These are phyloP conservation scores for Criorhina ranunculi DNA, from an alignment of 2,888 invertebrate species.

Conservation along the genomic window DNA sequence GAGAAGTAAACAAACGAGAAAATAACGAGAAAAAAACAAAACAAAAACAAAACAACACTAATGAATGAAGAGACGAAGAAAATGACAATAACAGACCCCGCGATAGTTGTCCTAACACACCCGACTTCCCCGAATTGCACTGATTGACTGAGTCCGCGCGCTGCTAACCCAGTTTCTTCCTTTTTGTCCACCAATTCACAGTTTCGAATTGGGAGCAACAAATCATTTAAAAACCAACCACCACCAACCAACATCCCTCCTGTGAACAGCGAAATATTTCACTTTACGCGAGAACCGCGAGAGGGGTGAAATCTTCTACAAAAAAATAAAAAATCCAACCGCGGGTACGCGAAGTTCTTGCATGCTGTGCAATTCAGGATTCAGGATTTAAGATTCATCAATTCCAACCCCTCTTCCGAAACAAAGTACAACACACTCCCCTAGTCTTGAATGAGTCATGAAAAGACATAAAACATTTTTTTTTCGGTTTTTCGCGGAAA, in stretches of 20 bases:
- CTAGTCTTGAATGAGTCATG: slow-evolving; percentile 46
- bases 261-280: slow-evolving; percentile 17
- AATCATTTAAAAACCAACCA: slow-evolving; percentile 66
- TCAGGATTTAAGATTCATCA: slow-evolving; percentile 42
- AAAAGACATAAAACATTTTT: slow-evolving; percentile 18
- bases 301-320: slow-evolving; percentile 41
- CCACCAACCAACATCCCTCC: slow-evolving; percentile 58
- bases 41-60: slow-evolving; percentile 27
- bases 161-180: slow-evolving; percentile 67
- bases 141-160: slow-evolving; percentile 81
- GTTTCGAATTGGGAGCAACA: slow-evolving; percentile 54
- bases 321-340: slow-evolving; percentile 7
- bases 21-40: slow-evolving; percentile 51
- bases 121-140: slow-evolving; percentile 84
- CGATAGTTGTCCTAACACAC: slow-evolving; percentile 78
- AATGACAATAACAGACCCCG: slow-evolving; percentile 8
- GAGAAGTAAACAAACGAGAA: slow-evolving; percentile 16
- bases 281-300: slow-evolving; percentile 62
- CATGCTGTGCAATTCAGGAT: slow-evolving; percentile 42
- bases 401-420: slow-evolving; percentile 40
- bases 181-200: slow-evolving; percentile 32
- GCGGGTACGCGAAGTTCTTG: slow-evolving; percentile 46
- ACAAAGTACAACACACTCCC: slow-evolving; percentile 42
- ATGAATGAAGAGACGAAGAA: slow-evolving; percentile 45
- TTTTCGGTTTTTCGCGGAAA: slow-evolving; percentile 53